Percentiles rank a stretch among this genome's conserved stretches.
Evolutionary conservation across 2,113 vertebrate genomes (phyloP).

Genomic region (Bos indicus): DNA sequence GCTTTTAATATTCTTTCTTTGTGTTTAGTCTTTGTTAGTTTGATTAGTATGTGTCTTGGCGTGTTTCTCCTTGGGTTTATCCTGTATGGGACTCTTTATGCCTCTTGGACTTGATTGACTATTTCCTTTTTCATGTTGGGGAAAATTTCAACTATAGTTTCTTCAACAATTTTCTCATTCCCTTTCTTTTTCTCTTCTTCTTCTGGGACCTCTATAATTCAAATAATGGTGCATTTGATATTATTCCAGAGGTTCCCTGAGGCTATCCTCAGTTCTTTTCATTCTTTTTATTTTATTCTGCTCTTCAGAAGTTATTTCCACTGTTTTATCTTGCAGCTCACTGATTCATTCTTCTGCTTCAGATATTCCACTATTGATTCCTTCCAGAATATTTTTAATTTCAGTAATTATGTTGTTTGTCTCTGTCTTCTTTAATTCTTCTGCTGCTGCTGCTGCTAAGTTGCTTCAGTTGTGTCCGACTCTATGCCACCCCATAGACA

Average conservation of each 20-base stretch:
- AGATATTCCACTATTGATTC: neutral
- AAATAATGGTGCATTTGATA: neutral
- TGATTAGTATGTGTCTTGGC: neutral
- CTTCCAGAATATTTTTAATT: neutral
- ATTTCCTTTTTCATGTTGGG: neutral
- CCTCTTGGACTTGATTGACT: neutral
- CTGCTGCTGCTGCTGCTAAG: neutral
- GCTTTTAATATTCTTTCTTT: neutral
- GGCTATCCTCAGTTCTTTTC: neutral
- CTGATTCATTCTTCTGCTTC: neutral
- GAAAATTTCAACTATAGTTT: neutral
- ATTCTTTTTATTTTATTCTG: neutral
- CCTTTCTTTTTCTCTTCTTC: neutral
- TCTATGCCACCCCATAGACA: too few relatives aligned
- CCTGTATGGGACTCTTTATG: neutral
- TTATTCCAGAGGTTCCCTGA: neutral
- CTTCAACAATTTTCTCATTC: neutral
- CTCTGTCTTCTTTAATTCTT: neutral
- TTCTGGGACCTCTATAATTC: neutral
- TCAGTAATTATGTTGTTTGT: neutral
- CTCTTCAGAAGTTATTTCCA: neutral
- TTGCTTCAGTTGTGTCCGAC: too few relatives aligned
- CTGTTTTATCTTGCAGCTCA: neutral
- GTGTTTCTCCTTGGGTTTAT: neutral
- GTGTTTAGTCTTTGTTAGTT: neutral